Base-by-base conservation (phyloP, 2,797 vertebrate genomes). In the Numenius phaeopus region DNA sequence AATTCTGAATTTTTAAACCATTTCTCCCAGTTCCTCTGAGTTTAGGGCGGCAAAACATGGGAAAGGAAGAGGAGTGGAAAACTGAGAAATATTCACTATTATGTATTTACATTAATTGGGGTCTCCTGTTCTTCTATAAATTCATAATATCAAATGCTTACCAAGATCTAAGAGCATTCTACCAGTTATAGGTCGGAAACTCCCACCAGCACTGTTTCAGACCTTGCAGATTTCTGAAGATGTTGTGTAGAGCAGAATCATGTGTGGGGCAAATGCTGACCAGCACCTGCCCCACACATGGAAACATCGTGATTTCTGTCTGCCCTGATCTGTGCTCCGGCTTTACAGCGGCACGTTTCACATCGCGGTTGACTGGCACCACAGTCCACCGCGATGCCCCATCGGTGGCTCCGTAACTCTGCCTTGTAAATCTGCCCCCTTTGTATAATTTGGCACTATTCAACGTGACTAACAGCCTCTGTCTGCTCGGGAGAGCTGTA, bases 401-500 rank as follows among this genome's bases (percentile, higher is more conserved):
- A 57, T 97, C 73, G n/a, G 40, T 55, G 73, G 70, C 65, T 95
- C 89, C 55, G 7, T 37, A 92, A 84, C 76, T 54, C 52, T 95
- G 89, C 49, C 20, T 55, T 32, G 22, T 39, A 83, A 75, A 94
- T 76, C 83, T 83, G 91, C 58, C 76, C 88, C 29, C 66, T 97
- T 34, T 93, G 90, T 96, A 78, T 96, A 79, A 90, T 97, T 94
- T 96, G 97, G 95, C 95, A 95, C 59, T 62, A 7, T 89, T 62
- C 47, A 65, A 69, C 8, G 23, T 97, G 94, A 97, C 82, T 97
- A 96, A 94, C 90, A 77, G 64, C 70, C 89, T 95, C 89, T 98
- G 94, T 97, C 94, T 97, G 71, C 93, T 85, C 2, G 1, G 78
- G 76, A 90, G 87, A 97, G 89, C 71, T 61, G 65, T 65, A 92